Evolutionary conservation across 2,888 invertebrate genomes (phyloP), one percentile per base, ranked within the genome.

Genomic region (Therioaphis trifolii): DNA sequence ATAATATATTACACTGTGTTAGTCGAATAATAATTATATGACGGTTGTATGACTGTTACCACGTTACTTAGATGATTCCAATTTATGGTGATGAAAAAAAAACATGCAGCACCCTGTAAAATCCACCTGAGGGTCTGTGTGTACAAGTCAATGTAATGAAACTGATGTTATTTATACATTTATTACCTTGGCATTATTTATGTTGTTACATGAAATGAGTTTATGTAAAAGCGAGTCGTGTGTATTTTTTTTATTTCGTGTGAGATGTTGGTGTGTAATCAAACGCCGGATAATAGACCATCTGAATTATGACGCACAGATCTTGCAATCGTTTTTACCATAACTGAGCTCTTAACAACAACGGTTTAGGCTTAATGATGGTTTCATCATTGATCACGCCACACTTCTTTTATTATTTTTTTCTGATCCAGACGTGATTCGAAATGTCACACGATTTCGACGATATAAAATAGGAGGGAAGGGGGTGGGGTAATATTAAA

Each of bases 41-140:
- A 40, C 24, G 21, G 24, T 5, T 12, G 9, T 52, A 46, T 29
- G 18, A 71, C 11, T 29, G n/a, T 52, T n/a, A 72, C 52, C 52
- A 12, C 4, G 52, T 69, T 49, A 69, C 15, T 63, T 63, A 18
- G 15, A 63, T 63, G 29, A 52, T 35, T 77, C 49, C 29, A 15
- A 77, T 49, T 49, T 21, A 76, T 76, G 52, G n/a, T n/a, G 27
- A 52, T 72, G 14, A 72, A 52, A 52, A 52, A 21, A 35, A n/a
- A 61, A 71, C 82, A 82, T 82, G 82, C 82, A 82, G 49, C 24
- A 14, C 72, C 72, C 72, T 63, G 49, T 40, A 61, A 46, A 76
- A 76, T 76, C 49, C 76, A 76, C 63, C 76, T 24, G 18, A 55
- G 15, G 35, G 24, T 29, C 40, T 40, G 12, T 43, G 78, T 55